Percentiles rank a stretch among this genome's conserved stretches.
These are phyloP conservation scores for Perognathus longimembris DNA, from an alignment of 2,113 vertebrate species.

Conservation along the genomic window DNA sequence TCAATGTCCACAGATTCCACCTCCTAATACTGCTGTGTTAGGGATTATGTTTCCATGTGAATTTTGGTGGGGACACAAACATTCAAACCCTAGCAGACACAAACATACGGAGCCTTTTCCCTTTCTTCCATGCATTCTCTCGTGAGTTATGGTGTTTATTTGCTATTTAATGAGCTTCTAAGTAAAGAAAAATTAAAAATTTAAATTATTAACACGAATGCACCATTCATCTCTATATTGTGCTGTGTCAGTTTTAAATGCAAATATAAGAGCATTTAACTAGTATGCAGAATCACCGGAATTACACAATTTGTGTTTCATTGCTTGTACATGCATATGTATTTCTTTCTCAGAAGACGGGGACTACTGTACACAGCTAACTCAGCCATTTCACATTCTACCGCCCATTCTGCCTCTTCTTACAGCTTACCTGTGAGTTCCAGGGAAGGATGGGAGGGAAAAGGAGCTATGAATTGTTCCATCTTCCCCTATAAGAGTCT, in stretches of 20 bases:
- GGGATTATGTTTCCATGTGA: neutral
- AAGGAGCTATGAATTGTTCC: neutral
- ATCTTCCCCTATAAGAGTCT: neutral
- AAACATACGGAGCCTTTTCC: conserved; percentile 2
- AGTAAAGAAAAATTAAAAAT: conserved; percentile 71
- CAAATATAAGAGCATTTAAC: conserved; percentile 59
- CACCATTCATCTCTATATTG: conserved; percentile 55
- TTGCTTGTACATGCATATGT: neutral
- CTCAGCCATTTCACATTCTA: neutral
- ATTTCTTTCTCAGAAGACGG: conserved; percentile 42
- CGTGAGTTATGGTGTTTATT: conserved; percentile 62
- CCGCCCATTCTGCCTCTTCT: neutral
- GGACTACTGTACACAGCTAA: neutral
- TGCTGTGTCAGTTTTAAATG: conserved; percentile 60
- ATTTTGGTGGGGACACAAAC: neutral
- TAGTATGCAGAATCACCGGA: conserved; percentile 35
- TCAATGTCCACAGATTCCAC: neutral
- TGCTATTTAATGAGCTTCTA: conserved; percentile 62
- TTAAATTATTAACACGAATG: conserved; percentile 70
- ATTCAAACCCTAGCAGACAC: neutral
- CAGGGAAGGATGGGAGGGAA: neutral
- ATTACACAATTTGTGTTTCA: conserved; percentile 54
- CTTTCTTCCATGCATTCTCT: conserved; percentile 13
- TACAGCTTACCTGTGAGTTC: neutral
- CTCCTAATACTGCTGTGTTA: neutral